phyloP scores from a whole-genome alignment of 2,113 vertebrate genomes.

The Scalopus aquaticus region DNA sequence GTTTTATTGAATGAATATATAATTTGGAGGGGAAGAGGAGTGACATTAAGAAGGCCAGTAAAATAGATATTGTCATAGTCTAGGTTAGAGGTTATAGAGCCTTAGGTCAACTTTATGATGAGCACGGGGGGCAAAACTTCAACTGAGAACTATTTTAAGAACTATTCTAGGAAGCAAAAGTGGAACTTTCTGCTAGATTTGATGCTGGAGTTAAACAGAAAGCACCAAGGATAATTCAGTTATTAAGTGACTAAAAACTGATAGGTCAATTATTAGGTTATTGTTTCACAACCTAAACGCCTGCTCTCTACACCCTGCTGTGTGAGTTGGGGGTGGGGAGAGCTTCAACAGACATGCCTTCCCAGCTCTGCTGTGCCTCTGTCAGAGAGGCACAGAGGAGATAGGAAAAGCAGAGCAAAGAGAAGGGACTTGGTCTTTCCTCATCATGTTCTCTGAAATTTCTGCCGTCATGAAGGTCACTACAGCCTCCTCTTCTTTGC shows the following conservation, averaged over 20 bases:
- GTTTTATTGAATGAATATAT: background rate
- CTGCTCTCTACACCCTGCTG: fast-evolving
- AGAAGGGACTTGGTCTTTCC: background rate
- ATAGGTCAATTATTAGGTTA: background rate
- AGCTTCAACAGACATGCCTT: background rate
- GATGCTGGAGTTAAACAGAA: background rate
- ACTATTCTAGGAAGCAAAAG: background rate
- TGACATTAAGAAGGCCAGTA: background rate
- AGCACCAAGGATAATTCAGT: background rate
- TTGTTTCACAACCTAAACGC: background rate
- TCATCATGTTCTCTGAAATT: background rate
- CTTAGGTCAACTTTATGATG: background rate
- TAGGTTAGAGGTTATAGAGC: background rate
- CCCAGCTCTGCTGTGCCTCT: background rate
- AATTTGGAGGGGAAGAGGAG: background rate
- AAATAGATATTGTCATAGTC: background rate
- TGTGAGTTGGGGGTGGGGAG: too few species aligned
- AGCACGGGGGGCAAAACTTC: background rate
- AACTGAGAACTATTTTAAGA: background rate
- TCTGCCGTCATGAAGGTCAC: background rate
- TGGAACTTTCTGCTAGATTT: background rate
- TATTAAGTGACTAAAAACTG: background rate
- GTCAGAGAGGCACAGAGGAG: background rate
- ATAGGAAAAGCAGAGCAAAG: background rate
- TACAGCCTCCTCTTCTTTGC: background rate